Percentiles rank a stretch among this genome's conserved stretches.
Conservation (phyloP, 2,888 invertebrate species). For the Sacculina carcini region DNA sequence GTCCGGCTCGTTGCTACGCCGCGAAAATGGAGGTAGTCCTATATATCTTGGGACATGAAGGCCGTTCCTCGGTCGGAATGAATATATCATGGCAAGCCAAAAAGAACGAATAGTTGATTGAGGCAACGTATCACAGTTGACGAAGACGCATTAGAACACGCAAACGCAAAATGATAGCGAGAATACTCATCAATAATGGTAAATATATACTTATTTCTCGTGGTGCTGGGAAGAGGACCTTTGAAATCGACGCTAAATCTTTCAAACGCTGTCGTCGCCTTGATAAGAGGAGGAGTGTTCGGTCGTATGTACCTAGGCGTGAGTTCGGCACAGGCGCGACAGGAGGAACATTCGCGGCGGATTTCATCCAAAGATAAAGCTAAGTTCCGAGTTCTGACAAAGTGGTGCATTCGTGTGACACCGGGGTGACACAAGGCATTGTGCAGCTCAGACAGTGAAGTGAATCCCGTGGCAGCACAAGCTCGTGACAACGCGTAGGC, state of each 20-base stretch:
- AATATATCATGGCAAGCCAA: conserved; percentile 11
- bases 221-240: conserved; percentile 12
- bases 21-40: conserved; percentile 5
- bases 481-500: neutral
- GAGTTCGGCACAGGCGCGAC: too few relatives aligned
- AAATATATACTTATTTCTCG: conserved; percentile 11
- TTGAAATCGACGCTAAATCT: conserved; percentile 14
- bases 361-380: too few relatives aligned
- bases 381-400: too few relatives aligned
- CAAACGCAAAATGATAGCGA: conserved; percentile 13
- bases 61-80: conserved; percentile 14
- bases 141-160: conserved; percentile 11
- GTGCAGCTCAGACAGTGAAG: neutral
- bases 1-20: conserved; percentile 12
- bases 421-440: neutral
- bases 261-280: conserved; percentile 13
- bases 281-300: conserved; percentile 8
- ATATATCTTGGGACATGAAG: conserved; percentile 13
- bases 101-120: conserved; percentile 11
- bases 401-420: neutral
- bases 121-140: conserved; percentile 10
- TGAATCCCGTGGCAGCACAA: neutral
- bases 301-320: too few relatives aligned
- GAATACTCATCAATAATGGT: conserved; percentile 14
- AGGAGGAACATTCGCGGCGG: too few relatives aligned